A percentile compares a stretch with the other conserved stretches of the same genome.
Evolutionary conservation across 2,797 vertebrate genomes (phyloP).

Genomic region (Myotis daubentonii): DNA sequence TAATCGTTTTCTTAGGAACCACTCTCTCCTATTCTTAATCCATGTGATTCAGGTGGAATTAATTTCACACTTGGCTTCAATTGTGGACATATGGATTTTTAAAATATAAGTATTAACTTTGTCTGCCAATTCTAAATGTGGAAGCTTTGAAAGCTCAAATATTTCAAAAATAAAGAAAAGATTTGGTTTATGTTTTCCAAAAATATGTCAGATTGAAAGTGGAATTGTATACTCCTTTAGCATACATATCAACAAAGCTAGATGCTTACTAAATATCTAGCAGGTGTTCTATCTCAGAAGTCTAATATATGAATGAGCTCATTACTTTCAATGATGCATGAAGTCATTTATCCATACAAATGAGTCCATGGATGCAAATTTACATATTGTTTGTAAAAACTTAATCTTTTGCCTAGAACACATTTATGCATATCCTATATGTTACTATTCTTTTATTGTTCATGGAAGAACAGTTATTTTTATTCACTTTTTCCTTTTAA

Average conservation of each 20-base stretch:
- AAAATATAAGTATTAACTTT: constrained; percentile 56
- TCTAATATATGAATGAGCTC: constrained; percentile 33
- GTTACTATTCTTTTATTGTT: constrained; percentile 32
- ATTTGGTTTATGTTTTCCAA: constrained; percentile 39
- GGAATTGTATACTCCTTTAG: constrained; percentile 6
- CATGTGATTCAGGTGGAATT: not conserved
- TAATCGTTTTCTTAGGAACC: not conserved
- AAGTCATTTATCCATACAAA: constrained; percentile 50
- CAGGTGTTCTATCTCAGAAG: constrained; percentile 7
- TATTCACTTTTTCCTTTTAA: not conserved
- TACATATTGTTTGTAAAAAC: constrained; percentile 38
- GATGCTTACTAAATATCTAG: constrained; percentile 46
- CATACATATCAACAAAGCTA: constrained; percentile 17
- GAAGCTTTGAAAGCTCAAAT: constrained; percentile 44
- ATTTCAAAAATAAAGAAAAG: constrained; percentile 50
- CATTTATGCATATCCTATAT: not conserved
- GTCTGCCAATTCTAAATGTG: constrained; percentile 40
- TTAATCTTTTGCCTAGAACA: constrained; percentile 43
- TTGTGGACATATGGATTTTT: not conserved
- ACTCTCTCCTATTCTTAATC: not conserved
- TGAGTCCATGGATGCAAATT: constrained; percentile 19
- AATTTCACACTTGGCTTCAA: constrained; percentile 38
- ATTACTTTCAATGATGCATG: constrained; percentile 36
- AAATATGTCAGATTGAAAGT: constrained; percentile 39
- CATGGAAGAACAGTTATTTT: not conserved